Base-by-base conservation (phyloP, 2,113 vertebrate species). In the Amphiprion percula region DNA sequence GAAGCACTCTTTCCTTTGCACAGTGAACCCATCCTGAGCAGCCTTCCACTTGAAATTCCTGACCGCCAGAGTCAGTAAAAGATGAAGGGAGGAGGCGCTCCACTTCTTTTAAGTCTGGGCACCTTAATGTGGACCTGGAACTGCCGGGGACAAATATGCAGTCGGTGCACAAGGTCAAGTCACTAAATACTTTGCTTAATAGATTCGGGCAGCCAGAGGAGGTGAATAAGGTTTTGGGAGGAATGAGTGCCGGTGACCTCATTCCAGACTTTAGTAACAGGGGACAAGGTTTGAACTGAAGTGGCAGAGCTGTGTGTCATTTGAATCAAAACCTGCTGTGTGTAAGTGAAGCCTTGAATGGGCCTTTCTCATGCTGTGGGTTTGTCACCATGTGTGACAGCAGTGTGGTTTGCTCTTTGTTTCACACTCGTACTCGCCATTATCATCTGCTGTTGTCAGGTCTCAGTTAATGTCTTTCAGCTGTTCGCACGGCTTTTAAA, bases 1-100 rank as follows among this genome's bases (percentile, higher is more conserved):
- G 91, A 93, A 93, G 84, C 66, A 0, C 68, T 66, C 78, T 71
- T 91, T 90, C 85, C 88, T 93, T 41, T 91, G 79, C 80, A 83
- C 56, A 41, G 76, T 12, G 60, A 78, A 59, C 77, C 85, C 91
- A 69, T 81, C 87, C 90, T 50, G 64, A 9, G 0, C 47, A 14
- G 68, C 73, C 76, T 74, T 71, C 78, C 83, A 77, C 75, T 83
- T 77, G 30, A 83, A 71, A 88, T 82, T 86, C 87, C 83, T 81
- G 68, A 84, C 73, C 63, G 52, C 19, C n/a, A 50, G 50, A 78
- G 52, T 77, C 75, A 80, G 70, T 74, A 19, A 69, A 30, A 79
- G 77, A 77, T 58, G 66, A 75, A 84, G 78, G 56, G 26, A 67
- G 44, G 47, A 49, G 10, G 74, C 4, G 1, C 30, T 63, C 28